Base-by-base conservation (phyloP, 2,113 vertebrate genomes). In the Passer montanus region DNA sequence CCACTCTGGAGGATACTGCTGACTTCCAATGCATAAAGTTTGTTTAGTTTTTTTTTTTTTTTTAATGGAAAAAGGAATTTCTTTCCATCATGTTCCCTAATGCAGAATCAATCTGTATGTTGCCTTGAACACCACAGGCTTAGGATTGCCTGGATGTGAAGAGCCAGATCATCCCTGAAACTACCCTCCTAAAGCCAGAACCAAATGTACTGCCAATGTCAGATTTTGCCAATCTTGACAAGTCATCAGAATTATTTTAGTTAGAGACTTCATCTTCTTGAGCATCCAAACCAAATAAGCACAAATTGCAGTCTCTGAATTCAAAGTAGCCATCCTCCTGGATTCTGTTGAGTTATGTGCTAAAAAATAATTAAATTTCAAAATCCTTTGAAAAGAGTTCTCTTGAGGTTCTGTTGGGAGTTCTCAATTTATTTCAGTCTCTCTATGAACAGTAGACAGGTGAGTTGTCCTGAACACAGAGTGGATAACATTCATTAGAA, bases 231-330 rank as follows among this genome's bases (percentile, higher is more conserved):
- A 85, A 12, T 10, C 30, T 72, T 94, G 67, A 86, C 68, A 86
- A 76, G 50, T 91, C 70, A 90, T 74, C 63, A 77, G 78, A 91
- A 76, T 93, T 89, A 64, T 80, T 87, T 91, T 79, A 81, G 37
- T 73, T 75, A 79, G 49, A 90, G 46, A 37, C 31, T 49, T 92
- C 43, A 50, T 62, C 59, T 88, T 83, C 67, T 35, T 52, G 30
- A 84, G 39, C 59, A 86, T 69, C 46, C 43, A 60, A 53, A 64
- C 19, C 41, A 83, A 69, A 86, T 78, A 37, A 73, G 8, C 7
- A 73, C 31, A 70, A 75, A 59, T 44, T 77, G 26, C 21, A 58
- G 33, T 37, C 79, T 84, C 72, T 47, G 55, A 77, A 69, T 91
- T 60, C 17, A 30, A 70, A 55, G 67, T 24, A 74, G 43, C 11